phyloP scores from a whole-genome alignment of 2,113 vertebrate genomes.

The Ceratotherium simum region DNA sequence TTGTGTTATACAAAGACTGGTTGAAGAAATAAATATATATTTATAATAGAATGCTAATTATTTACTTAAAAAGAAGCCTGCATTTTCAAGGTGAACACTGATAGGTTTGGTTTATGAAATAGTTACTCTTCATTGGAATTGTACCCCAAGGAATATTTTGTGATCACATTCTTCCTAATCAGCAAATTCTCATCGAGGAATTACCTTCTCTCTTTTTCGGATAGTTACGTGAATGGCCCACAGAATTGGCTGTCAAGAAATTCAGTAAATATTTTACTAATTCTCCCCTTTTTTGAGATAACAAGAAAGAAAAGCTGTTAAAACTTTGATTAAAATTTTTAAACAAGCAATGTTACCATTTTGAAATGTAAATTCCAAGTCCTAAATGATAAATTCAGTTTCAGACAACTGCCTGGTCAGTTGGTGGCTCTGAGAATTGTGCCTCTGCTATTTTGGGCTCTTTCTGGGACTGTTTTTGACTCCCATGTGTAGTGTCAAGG shows the following conservation, averaged over 20 bases:
- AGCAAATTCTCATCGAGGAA: neutral
- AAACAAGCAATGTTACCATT: neutral
- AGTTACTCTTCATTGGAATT: neutral
- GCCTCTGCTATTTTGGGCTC: neutral
- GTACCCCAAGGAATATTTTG: neutral
- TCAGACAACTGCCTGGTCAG: neutral
- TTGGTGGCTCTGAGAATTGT: neutral
- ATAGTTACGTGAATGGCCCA: neutral
- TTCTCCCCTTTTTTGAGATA: conserved; percentile 28
- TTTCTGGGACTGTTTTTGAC: neutral
- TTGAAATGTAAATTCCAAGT: conserved; percentile 16
- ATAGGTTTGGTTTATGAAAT: conserved; percentile 26
- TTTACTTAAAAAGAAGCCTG: conserved; percentile 14
- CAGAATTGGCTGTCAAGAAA: neutral
- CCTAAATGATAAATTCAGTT: neutral
- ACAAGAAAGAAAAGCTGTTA: neutral
- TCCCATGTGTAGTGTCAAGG: neutral
- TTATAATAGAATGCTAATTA: neutral
- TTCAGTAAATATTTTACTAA: conserved; percentile 21
- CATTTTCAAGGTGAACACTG: conserved; percentile 25
- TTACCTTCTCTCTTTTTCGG: neutral
- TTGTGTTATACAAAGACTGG: conserved; percentile 8
- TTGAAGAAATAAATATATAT: conserved; percentile 7
- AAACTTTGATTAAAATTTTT: neutral
- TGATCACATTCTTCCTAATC: neutral